Base-by-base conservation (phyloP, 1,140 invertebrate genomes). In the Acyrthosiphon pisum region DNA sequence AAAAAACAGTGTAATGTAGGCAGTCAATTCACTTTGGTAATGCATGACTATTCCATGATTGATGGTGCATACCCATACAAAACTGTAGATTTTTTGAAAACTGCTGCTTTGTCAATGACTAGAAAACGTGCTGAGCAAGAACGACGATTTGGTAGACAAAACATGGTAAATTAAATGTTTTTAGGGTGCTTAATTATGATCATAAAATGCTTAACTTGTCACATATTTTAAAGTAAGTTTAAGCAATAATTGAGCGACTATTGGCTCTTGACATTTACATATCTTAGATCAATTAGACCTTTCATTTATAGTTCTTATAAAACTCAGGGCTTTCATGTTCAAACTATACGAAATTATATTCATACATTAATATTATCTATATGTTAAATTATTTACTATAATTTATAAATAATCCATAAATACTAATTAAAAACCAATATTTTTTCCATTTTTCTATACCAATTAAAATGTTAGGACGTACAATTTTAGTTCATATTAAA, bases 21-120 rank as follows among this genome's bases (percentile, higher is more conserved):
- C 56, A 26, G 60, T 44, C 91, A 92, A 44, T 83, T 94, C 56
- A 94, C 94, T 20, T 37, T 93, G 18, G 35, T 93, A 50, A 93
- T 84, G 91, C 91, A 86, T 41, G 81, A 93, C 22, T 93, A 93
- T 93, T 86, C 91, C 11, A 93, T 93, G 81, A 84, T 93, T 93
- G 91, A 93, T 84, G 91, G 91, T 30, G 93, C 93, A 22, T 97
- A 97, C 2, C 97, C 98, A 14, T 99, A 99, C 95, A 98, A 98
- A 95, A 97, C 97, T 0, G 98, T 99, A 0, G 98, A 99, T 95
- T 99, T 99, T 96, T 95, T 98, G 30, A 98, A 98, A 96, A 99
- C 98, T 0, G 97, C 98, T 94, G 98, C 98, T 14, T 98, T 99
- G 94, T 98, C 98, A 95, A 96, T 97, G 93, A 98, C 98, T n/a